Base-by-base conservation (phyloP, 2,797 vertebrate genomes). In the Hemibagrus guttatus region DNA sequence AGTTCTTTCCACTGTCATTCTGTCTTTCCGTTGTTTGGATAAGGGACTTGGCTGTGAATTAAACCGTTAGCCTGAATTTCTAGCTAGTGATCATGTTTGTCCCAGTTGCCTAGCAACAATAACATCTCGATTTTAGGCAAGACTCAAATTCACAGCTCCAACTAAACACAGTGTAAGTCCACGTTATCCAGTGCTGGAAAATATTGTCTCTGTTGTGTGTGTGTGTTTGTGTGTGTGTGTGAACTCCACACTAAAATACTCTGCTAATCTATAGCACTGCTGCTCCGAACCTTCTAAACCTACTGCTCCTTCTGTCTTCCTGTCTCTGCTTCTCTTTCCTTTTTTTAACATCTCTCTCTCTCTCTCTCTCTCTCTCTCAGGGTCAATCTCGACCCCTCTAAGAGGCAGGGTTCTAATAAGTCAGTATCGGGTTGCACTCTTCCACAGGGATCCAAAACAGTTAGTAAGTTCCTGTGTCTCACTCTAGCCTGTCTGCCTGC, bases 331-430 rank as follows among this genome's bases (percentile, higher is more conserved):
- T 61, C 71, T 61, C 35, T 79, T 80, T 78, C 35, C 52, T 56
- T 82, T 74, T 82, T 28, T 56, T 35, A 64, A 17, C 74, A 86
- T 89, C 90, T 86, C 68, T 93, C 88, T 91, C 23, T 82, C 91
- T 87, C 35, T 90, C 88, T 88, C 85, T 91, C 81, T 91, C 89
- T 92, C 89, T 92, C 90, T 90, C 91, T 90, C 93, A 98, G 97
- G 97, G 97, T 98, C 96, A 97, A 97, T 96, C 97, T 98, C 94
- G 97, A 98, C 97, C 97, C 97, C 52, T 98, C 97, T 95, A 98
- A 98, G 96, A 96, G 97, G 92, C 97, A 98, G 96, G 97, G 96
- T 94, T 98, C 97, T 96, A 98, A 98, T 95, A 96, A 98, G 95
- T 97, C 97, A 91, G 97, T 98, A 90, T 97, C 97, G 93, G 97